These are phyloP conservation scores for Lamproptera curius DNA, from an alignment of 2,888 invertebrate genomes.

Conservation along the genomic window DNA sequence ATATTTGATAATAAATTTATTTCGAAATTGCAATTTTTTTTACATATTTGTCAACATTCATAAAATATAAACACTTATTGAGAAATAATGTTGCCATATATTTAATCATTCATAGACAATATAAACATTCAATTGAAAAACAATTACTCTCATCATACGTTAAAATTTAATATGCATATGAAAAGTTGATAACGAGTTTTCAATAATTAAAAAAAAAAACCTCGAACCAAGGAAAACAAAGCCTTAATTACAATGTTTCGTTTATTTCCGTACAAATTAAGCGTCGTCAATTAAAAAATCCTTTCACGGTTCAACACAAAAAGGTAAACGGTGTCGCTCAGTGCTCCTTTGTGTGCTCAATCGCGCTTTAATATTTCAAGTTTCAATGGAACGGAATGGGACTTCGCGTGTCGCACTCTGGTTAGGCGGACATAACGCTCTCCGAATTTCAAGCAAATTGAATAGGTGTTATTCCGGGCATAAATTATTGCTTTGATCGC, in stretches of 20 bases:
- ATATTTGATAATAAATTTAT: too few relatives aligned
- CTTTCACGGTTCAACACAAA: constrained; percentile 9
- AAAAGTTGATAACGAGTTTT: too few relatives aligned
- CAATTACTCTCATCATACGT: too few relatives aligned
- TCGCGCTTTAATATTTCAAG: constrained; percentile 17
- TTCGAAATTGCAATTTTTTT: too few relatives aligned
- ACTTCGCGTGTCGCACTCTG: constrained; percentile 1
- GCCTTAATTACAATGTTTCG: not conserved
- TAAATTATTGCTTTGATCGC: not conserved
- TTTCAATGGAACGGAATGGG: constrained; percentile 9
- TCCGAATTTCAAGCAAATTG: constrained; percentile 8
- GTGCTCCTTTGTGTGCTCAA: constrained; percentile 10
- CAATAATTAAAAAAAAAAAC: too few relatives aligned
- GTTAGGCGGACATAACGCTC: constrained; percentile 5
- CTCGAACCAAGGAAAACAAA: too few relatives aligned
- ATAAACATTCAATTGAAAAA: not conserved
- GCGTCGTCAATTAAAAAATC: constrained; percentile 12
- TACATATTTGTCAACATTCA: too few relatives aligned
- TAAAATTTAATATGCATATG: too few relatives aligned
- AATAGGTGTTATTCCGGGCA: constrained; percentile 1
- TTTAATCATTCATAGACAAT: too few relatives aligned
- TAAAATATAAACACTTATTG: too few relatives aligned
- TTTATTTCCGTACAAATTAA: not conserved
- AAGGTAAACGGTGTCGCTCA: constrained; percentile 3
- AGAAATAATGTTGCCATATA: too few relatives aligned